Percentiles rank a stretch among this genome's conserved stretches.
phyloP scores from a whole-genome alignment of 2,888 invertebrate genomes.

The Synergus laeviventris region DNA sequence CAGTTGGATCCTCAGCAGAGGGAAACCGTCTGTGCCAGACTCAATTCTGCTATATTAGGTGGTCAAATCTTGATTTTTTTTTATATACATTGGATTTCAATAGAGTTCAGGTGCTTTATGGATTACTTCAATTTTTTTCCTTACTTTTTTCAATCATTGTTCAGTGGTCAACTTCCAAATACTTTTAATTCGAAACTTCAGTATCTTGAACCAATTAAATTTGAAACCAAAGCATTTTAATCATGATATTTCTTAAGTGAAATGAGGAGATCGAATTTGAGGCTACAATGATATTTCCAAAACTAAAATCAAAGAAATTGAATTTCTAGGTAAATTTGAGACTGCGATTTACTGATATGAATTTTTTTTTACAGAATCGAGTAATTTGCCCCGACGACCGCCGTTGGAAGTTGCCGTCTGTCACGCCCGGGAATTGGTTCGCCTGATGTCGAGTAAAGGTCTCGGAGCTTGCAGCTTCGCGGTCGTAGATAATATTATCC shows the following conservation, averaged over 20 bases:
- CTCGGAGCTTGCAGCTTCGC: constrained; percentile 97
- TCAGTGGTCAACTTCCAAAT: too few relatives aligned
- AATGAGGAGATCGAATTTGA: too few relatives aligned
- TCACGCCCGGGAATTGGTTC: constrained; percentile 92
- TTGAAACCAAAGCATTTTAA: too few relatives aligned
- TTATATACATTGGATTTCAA: background rate
- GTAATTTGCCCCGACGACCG: constrained; percentile 92
- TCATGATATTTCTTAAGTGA: too few relatives aligned
- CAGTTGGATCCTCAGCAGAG: constrained; percentile 96
- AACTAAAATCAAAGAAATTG: background rate
- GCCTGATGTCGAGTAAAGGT: constrained; percentile 92
- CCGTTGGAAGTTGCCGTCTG: constrained; percentile 95
- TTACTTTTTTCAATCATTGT: too few relatives aligned
- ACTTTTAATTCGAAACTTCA: too few relatives aligned
- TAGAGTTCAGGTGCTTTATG: too few relatives aligned
- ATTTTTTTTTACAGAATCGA: constrained; percentile 84
- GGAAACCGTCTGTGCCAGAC: constrained; percentile 95
- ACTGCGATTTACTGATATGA: background rate
- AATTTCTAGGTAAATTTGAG: background rate
- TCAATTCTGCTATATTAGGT: constrained; percentile 99
- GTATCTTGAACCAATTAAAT: too few relatives aligned
- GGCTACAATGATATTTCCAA: too few relatives aligned
- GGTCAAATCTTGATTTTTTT: constrained; percentile 56
- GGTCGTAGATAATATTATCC: constrained; percentile 89
- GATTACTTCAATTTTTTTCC: background rate